Base-by-base conservation (phyloP, 2,888 invertebrate genomes). In the Eutolmus rufibarbis region DNA sequence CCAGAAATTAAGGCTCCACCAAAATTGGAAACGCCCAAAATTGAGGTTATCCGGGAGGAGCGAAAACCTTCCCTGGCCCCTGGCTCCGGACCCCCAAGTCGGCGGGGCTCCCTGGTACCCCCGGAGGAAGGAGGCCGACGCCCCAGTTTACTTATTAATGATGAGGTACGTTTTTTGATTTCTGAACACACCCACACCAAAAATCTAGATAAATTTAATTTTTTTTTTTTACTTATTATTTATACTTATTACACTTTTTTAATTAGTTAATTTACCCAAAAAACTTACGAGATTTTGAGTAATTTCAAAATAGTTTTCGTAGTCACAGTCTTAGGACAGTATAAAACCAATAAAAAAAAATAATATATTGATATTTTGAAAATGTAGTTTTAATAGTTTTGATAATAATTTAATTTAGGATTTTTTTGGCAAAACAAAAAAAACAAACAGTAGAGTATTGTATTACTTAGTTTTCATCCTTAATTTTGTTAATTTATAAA, bases 81-180 rank as follows among this genome's bases (percentile, higher is more conserved):
- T 74, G 95, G 93, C 81, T 94, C 94, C 87, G 95, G 95, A 56
- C 93, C 94, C 79, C 93, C 94, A 82, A 96, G 96, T 91, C 94
- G 96, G 81, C 94, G 98, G 90, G 98, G 98, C 88, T 98, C 98
- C 84, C 95, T 98, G 88, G 96, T 98, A 91, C 97, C 97, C 90
- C 97, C 97, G 89, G 97, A 97, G 92, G 96, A 96, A 92, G 96
- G 96, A 93, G 96, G 96, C 91, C 95, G 98, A 91, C 95, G 98
- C 90, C 97, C 98, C 90, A 97, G 97, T 90, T 95, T 98, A 90
- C 96, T 98, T 91, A 97, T 98, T 92, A 97, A 97, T 92, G 98
- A 98, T 93, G 98, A 98, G 97, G 98, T 98, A 96, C 93, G 94
- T 93, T 74, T 37, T 85, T 4, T 23, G 56, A 74, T 86, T n/a